phyloP scores from a whole-genome alignment of 1,140 invertebrate species.

The Drosophila persimilis region DNA sequence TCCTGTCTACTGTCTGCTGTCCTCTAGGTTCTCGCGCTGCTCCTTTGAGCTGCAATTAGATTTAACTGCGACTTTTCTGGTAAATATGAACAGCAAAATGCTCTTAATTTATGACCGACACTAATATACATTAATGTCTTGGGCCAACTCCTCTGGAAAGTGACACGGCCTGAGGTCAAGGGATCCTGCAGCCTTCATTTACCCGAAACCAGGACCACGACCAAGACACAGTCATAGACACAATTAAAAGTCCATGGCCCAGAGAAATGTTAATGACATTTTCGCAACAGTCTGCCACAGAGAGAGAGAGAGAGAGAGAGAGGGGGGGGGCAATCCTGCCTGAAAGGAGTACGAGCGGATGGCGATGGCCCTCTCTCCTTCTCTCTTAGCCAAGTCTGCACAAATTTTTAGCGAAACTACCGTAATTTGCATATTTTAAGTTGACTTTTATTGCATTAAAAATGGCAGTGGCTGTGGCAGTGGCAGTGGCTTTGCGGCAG shows the following conservation, averaged over 20 bases:
- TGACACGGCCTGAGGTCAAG: conserved; percentile 50
- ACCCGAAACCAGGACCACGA: neutral
- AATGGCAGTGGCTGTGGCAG: conserved; percentile 59
- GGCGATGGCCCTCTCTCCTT: neutral
- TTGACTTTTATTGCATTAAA: conserved; percentile 82
- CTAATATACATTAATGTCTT: conserved; percentile 81
- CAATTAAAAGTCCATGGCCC: conserved; percentile 81
- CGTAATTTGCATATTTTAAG: conserved; percentile 81
- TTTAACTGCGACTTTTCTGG: conserved; percentile 62
- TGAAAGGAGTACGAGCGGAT: conserved; percentile 17
- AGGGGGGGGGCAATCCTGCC: conserved; percentile 19
- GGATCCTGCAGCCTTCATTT: conserved; percentile 6
- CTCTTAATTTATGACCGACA: conserved; percentile 79
- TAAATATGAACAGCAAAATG: conserved; percentile 80
- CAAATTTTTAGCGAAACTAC: conserved; percentile 75
- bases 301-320: neutral
- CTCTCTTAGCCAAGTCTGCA: conserved; percentile 56
- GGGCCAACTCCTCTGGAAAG: conserved; percentile 50
- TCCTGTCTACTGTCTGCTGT: too few relatives aligned
- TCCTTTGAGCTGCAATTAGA: conserved; percentile 70
- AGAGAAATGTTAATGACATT: conserved; percentile 80
- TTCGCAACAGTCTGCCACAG: conserved; percentile 47
- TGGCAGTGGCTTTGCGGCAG: conserved; percentile 67
- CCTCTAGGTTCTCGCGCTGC: conserved; percentile 1
- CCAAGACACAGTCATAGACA: conserved; percentile 50